phyloP scores from a whole-genome alignment of 30 jellyfish, hydroid and myxozoan species.

The Cassiopea xamachana region DNA sequence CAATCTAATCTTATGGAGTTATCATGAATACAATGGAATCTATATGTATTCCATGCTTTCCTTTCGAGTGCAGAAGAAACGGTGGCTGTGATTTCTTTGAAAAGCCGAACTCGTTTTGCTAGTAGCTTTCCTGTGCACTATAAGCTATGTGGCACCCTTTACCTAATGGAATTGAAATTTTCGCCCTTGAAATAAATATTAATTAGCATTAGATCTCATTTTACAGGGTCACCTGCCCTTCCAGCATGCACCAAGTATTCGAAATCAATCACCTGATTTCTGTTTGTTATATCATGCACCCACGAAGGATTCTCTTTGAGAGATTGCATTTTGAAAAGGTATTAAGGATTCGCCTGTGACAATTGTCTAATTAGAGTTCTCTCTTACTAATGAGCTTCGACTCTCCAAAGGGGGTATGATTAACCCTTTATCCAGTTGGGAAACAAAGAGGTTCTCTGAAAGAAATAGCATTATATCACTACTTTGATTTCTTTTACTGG shows the following conservation, averaged over 20 bases:
- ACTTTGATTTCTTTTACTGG: not conserved
- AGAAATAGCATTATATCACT: not conserved
- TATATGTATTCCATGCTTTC: no score
- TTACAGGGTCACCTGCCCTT: not conserved
- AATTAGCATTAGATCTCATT: not conserved
- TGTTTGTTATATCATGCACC: not conserved
- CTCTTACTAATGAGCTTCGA: not conserved
- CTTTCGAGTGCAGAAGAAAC: no score
- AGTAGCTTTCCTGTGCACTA: no score
- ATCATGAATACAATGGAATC: no score
- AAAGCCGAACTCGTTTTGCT: no score
- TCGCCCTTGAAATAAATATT: no score
- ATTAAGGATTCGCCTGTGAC: not conserved
- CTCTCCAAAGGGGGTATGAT: not conserved
- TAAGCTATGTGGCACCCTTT: no score
- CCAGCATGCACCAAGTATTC: not conserved
- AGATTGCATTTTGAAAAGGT: not conserved
- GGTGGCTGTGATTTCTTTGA: no score
- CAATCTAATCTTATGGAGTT: no score
- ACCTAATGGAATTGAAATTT: no score
- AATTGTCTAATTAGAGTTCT: not conserved
- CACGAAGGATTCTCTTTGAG: not conserved
- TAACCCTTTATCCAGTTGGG: not conserved
- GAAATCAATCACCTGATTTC: not conserved
- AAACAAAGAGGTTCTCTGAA: not conserved